Conservation (phyloP, 2,888 invertebrate species). For the Micropterix aruncella region DNA sequence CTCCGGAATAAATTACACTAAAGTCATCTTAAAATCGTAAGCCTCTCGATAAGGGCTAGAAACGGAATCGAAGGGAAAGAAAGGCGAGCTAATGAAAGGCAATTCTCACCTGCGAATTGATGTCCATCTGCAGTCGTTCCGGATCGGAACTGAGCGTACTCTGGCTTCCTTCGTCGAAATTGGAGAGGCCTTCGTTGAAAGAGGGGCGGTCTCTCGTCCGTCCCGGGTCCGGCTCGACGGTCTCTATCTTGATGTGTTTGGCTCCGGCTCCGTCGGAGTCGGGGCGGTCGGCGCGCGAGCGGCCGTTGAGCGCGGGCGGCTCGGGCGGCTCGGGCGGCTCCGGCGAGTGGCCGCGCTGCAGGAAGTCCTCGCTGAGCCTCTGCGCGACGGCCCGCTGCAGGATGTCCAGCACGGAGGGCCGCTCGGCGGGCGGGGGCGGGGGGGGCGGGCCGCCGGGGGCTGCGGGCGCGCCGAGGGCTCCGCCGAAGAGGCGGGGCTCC, state of each 20-base stretch:
- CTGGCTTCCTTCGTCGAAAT: conserved; percentile 43
- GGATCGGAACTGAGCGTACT: conserved; percentile 64
- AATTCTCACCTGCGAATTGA: conserved; percentile 29
- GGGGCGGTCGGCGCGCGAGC: conserved; percentile 9
- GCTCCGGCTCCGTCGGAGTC: conserved; percentile 32
- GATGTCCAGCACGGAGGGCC: conserved; percentile 37
- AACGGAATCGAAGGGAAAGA: neutral
- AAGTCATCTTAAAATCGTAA: no score
- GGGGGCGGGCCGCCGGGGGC: conserved; percentile 38
- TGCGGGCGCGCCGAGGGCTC: conserved; percentile 41
- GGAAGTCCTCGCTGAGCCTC: conserved; percentile 29
- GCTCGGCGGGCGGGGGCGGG: conserved; percentile 39
- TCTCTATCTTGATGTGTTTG: conserved; percentile 13
- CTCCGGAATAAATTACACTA: no score
- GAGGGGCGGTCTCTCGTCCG: conserved; percentile 22
- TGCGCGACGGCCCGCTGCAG: conserved; percentile 38
- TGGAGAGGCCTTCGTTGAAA: conserved; percentile 28
- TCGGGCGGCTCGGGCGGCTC: conserved; percentile 22
- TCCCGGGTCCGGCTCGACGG: conserved; percentile 21
- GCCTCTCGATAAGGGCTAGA: no score
- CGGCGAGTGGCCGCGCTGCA: conserved; percentile 9
- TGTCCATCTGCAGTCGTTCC: conserved; percentile 59
- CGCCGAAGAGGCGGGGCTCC: conserved; percentile 31
- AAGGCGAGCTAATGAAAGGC: no score
- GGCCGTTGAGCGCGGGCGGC: conserved; percentile 9